A percentile compares a stretch with the other conserved stretches of the same genome.
Evolutionary conservation across 2,797 vertebrate species (phyloP).

Genomic region (Erpetoichthys calabaricus): DNA sequence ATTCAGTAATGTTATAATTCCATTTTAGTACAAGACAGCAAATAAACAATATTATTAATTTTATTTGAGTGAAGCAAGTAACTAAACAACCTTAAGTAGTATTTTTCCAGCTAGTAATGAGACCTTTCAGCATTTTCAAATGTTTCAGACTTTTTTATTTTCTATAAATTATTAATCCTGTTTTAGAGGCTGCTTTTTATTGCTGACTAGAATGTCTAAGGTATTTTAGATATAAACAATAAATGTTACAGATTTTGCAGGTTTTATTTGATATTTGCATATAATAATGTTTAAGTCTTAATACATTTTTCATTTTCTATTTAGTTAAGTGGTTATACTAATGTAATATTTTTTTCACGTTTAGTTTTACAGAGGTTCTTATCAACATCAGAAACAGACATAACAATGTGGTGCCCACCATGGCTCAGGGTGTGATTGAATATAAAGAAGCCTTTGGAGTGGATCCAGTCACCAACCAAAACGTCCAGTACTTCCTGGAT

Average conservation of each 20-base stretch:
- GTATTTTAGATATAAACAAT: background rate
- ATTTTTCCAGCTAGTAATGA: no score
- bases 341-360: background rate
- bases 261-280: no score
- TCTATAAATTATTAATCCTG: background rate
- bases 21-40: background rate
- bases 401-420: conserved; percentile 86
- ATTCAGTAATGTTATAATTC: no score
- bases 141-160: no score
- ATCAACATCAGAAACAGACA: conserved; percentile 80
- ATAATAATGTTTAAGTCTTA: no score
- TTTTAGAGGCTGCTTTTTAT: background rate
- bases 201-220: background rate
- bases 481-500: conserved; percentile 94
- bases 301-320: no score
- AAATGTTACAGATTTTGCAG: no score
- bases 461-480: conserved; percentile 87
- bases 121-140: no score
- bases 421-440: conserved; percentile 91
- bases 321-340: no score
- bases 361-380: conserved; percentile 78
- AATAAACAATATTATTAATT: background rate
- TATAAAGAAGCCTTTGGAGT: conserved; percentile 82
- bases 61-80: no score
- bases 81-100: no score